Percentiles rank a stretch among this genome's conserved stretches.
phyloP scores from a whole-genome alignment of 1,140 invertebrate species.

The Saccostrea cuccullata region DNA sequence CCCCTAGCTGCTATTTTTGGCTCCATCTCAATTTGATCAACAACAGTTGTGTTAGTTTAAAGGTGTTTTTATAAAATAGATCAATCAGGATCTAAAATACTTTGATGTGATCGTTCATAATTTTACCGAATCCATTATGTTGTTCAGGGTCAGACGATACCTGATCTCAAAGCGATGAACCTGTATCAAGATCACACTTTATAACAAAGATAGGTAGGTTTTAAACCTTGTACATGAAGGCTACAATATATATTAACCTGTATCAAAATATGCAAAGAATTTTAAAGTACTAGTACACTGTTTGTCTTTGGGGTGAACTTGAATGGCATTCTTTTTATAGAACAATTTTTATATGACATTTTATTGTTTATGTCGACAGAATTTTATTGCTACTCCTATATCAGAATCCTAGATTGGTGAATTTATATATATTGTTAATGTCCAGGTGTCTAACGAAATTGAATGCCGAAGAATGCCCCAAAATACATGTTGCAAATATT shows the following conservation, averaged over 20 bases:
- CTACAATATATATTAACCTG: neutral
- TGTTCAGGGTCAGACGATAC: neutral
- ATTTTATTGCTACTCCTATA: neutral
- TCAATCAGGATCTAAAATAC: neutral
- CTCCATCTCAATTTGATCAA: neutral
- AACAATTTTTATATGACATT: constrained; percentile 11
- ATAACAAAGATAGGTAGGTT: neutral
- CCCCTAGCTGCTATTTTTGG: neutral
- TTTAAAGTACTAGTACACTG: constrained; percentile 5
- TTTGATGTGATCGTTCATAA: constrained; percentile 28
- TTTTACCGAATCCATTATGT: neutral
- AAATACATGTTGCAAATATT: constrained; percentile 20
- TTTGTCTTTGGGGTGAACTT: neutral
- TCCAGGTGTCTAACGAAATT: constrained; percentile 3
- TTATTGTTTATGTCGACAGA: neutral
- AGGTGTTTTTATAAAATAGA: constrained; percentile 5
- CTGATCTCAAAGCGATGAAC: neutral
- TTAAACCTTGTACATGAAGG: neutral
- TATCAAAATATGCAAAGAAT: constrained; percentile 21
- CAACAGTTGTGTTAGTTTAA: constrained; percentile 1
- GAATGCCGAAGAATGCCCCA: constrained; percentile 4
- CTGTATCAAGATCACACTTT: neutral
- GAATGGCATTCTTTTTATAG: neutral
- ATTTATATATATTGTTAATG: neutral
- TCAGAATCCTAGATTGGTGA: neutral